phyloP scores from a whole-genome alignment of 2,113 vertebrate species.

The Oreochromis spilurus region DNA sequence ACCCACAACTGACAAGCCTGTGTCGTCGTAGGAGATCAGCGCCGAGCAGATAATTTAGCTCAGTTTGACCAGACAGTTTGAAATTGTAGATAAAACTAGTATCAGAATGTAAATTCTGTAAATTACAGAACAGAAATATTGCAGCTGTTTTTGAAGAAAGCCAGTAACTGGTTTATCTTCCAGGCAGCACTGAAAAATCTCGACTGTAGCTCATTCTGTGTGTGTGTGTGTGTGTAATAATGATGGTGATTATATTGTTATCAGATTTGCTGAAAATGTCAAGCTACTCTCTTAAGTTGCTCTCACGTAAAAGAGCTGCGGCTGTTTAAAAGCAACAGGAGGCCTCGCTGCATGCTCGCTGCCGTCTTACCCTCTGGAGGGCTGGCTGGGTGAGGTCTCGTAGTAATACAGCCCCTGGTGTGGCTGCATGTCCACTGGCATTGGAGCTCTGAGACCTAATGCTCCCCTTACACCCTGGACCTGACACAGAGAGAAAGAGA shows the following conservation, averaged over 20 bases:
- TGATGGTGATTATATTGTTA: not conserved
- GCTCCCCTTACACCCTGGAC: slow-evolving; percentile 66
- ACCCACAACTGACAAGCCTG: not conserved
- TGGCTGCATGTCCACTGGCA: slow-evolving; percentile 81
- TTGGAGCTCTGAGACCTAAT: slow-evolving; percentile 63
- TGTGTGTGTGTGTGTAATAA: not conserved
- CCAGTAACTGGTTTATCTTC: not conserved
- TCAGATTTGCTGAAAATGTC: not conserved
- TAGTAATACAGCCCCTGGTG: slow-evolving; percentile 80
- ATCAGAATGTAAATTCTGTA: not conserved
- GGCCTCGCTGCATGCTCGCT: not conserved
- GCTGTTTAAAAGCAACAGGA: not conserved
- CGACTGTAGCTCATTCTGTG: not conserved
- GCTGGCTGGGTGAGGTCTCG: slow-evolving; percentile 70
- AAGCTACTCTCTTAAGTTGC: not conserved
- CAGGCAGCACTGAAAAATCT: not conserved
- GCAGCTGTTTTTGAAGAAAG: not conserved
- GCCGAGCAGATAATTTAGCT: not conserved
- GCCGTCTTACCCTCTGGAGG: slow-evolving; percentile 70
- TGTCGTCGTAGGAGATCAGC: not conserved
- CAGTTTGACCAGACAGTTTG: not conserved
- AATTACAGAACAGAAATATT: not conserved
- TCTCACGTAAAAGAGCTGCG: not conserved
- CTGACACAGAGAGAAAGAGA: slow-evolving; percentile 10
- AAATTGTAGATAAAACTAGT: not conserved